Conservation (phyloP, 23 tunicate genomes). For the Trididemnum miniatum region DNA sequence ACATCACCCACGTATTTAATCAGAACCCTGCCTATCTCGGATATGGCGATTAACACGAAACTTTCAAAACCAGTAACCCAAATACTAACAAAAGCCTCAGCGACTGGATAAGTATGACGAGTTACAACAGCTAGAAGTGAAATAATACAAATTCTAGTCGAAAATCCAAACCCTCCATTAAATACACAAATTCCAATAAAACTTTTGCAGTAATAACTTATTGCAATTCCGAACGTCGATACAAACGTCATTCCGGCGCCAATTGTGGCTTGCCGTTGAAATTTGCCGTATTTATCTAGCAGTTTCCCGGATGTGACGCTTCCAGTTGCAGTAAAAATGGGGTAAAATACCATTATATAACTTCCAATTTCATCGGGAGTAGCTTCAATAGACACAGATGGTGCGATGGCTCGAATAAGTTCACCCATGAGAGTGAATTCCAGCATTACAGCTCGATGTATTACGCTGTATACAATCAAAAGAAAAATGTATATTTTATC, state of each 20-base stretch:
- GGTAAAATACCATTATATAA: slow-evolving; percentile 9
- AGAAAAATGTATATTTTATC: neutral
- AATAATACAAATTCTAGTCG: slow-evolving; percentile 10
- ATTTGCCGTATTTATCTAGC: neutral
- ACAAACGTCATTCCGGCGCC: slow-evolving; percentile 19
- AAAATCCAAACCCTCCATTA: slow-evolving; percentile 12
- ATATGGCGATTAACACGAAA: neutral
- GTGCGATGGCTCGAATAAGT: neutral
- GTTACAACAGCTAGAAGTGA: slow-evolving; percentile 15
- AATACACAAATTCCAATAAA: slow-evolving; percentile 2
- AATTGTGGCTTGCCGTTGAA: neutral
- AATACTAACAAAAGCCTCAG: slow-evolving; percentile 7
- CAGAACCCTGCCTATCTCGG: neutral
- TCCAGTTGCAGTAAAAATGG: neutral
- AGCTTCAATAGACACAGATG: neutral
- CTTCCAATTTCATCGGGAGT: neutral
- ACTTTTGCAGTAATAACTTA: neutral
- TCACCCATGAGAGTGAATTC: slow-evolving; percentile 26
- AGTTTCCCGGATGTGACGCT: neutral
- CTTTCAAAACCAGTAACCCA: slow-evolving; percentile 27
- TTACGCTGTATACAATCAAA: neutral
- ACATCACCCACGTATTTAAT: neutral
- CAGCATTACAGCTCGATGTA: slow-evolving; percentile 16
- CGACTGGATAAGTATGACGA: slow-evolving; percentile 15
- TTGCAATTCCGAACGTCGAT: slow-evolving; percentile 10